Percentiles rank a stretch among this genome's conserved stretches.
Evolutionary conservation across 2,888 invertebrate genomes (phyloP).

Genomic region (Vesta saturnalis): DNA sequence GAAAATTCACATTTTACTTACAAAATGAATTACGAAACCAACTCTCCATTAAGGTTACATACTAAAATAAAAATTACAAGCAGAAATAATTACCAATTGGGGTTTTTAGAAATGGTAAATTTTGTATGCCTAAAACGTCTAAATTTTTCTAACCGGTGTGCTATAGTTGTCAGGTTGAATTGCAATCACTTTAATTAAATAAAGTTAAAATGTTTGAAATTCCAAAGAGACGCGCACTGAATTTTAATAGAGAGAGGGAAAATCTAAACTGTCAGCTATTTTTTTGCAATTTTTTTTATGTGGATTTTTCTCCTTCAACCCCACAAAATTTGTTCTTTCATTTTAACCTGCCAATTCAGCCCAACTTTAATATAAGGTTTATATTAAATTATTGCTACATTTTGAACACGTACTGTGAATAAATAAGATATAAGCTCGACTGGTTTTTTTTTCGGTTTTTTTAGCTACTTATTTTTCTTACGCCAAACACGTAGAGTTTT

Average conservation of each 20-base stretch:
- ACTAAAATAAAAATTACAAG: too few relatives aligned
- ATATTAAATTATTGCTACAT: conserved; percentile 33
- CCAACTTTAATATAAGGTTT: conserved; percentile 25
- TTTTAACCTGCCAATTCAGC: conserved; percentile 19
- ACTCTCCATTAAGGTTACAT: too few relatives aligned
- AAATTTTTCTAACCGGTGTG: not conserved
- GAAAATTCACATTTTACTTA: too few relatives aligned
- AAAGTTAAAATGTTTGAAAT: conserved; percentile 15
- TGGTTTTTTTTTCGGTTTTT: conserved; percentile 25
- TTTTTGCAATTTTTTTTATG: conserved; percentile 1
- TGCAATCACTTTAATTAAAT: conserved; percentile 23
- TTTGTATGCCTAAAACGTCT: not conserved
- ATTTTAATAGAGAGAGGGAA: conserved; percentile 16
- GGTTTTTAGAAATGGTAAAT: too few relatives aligned
- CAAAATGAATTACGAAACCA: too few relatives aligned
- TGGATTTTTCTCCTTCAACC: not conserved
- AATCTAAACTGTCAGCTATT: conserved; percentile 7
- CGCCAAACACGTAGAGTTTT: conserved; percentile 30
- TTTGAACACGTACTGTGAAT: conserved; percentile 33
- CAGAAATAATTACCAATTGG: too few relatives aligned
- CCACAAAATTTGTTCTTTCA: conserved; percentile 13
- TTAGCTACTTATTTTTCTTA: conserved; percentile 25
- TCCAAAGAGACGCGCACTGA: conserved; percentile 5
- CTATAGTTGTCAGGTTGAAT: conserved; percentile 5
- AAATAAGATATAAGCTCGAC: conserved; percentile 28